phyloP scores from a whole-genome alignment of 1,140 invertebrate genomes.

The Pararge aegeria region DNA sequence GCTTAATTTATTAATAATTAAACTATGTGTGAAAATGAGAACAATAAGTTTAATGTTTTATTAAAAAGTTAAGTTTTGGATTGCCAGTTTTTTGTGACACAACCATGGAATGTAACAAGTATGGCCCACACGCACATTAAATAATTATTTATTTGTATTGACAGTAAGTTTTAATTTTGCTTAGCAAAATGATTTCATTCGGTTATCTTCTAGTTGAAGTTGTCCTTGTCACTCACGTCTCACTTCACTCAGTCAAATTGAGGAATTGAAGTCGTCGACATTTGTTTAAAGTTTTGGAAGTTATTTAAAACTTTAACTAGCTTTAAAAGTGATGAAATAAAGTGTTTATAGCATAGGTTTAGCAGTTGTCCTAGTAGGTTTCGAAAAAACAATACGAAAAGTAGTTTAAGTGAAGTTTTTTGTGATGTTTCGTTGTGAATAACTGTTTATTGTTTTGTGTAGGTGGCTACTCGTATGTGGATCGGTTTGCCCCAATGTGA shows the following conservation, averaged over 20 bases:
- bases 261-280: slow-evolving; percentile 65
- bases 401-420: slow-evolving; percentile 35
- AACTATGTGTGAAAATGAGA: no score
- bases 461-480: slow-evolving; percentile 67
- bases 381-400: slow-evolving; percentile 15
- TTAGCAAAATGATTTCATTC: slow-evolving; percentile 16
- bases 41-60: no score
- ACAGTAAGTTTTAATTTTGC: slow-evolving; percentile 18
- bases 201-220: slow-evolving; percentile 27
- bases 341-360: slow-evolving; percentile 15
- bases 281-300: slow-evolving; percentile 55
- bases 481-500: slow-evolving; percentile 68
- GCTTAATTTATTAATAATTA: no score
- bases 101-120: no score
- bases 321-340: slow-evolving; percentile 20
- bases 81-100: no score
- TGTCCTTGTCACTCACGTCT: no score
- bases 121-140: no score
- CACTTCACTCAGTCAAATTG: slow-evolving; percentile 23
- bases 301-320: slow-evolving; percentile 42
- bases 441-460: slow-evolving; percentile 76
- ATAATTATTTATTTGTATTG: no score
- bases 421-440: slow-evolving; percentile 52
- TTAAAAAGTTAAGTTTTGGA: no score
- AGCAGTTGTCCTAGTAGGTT: slow-evolving; percentile 13